Evolutionary conservation across 2,888 invertebrate species (phyloP).

Genomic region (Eurytoma adleriae): DNA sequence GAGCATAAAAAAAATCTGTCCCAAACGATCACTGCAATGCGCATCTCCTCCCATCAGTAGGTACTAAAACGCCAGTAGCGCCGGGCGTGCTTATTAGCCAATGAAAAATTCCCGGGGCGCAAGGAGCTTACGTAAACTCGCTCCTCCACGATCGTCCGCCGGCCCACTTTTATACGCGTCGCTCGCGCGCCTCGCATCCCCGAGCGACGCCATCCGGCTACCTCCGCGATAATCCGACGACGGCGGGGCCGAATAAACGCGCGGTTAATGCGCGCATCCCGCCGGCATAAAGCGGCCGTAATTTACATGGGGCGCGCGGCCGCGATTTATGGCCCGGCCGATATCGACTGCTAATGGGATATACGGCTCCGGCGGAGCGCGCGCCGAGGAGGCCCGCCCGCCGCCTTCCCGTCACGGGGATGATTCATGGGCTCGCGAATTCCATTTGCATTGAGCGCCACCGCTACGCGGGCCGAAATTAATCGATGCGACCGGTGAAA

Average conservation of each 20-base stretch:
- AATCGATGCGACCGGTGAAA: too few relatives aligned
- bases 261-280: constrained; percentile 23
- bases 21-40: too few relatives aligned
- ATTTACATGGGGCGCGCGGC: constrained; percentile 23
- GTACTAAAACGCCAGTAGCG: background rate
- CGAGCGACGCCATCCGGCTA: background rate
- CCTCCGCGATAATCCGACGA: constrained; percentile 42
- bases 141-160: background rate
- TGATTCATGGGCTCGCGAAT: constrained; percentile 21
- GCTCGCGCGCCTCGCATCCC: background rate
- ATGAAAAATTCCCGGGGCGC: background rate
- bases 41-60: background rate
- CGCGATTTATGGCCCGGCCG: constrained; percentile 36
- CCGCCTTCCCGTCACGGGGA: too few relatives aligned
- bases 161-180: background rate
- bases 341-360: constrained; percentile 48
- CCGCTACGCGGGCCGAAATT: constrained; percentile 18
- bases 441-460: constrained; percentile 22
- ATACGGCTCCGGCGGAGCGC: background rate
- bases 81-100: background rate
- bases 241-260: constrained; percentile 43
- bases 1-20: too few relatives aligned
- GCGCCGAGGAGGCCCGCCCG: background rate
- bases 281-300: constrained; percentile 31
- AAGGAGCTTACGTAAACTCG: background rate